Conservation (phyloP, 1,140 invertebrate species). For the Drosophila yakuba region DNA sequence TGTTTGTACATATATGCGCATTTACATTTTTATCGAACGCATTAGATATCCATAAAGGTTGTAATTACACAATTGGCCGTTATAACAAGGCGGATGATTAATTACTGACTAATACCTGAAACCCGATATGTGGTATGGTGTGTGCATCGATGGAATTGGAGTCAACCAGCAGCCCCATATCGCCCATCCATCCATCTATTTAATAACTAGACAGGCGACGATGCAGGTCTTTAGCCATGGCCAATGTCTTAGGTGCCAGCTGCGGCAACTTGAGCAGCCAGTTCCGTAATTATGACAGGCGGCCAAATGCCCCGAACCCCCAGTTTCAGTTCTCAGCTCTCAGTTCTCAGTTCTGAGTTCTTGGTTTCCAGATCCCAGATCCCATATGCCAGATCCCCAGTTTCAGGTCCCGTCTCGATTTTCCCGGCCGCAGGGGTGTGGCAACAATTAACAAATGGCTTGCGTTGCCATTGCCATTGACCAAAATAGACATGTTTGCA, state of each 20-base stretch:
- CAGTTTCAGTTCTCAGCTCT: not conserved
- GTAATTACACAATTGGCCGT: slow-evolving; percentile 59
- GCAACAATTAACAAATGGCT: slow-evolving; percentile 66
- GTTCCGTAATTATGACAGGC: slow-evolving; percentile 67
- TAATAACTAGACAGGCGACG: slow-evolving; percentile 40
- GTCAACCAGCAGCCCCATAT: slow-evolving; percentile 10
- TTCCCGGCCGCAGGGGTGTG: slow-evolving; percentile 36
- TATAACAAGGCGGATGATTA: slow-evolving; percentile 65
- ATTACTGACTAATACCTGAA: slow-evolving; percentile 70
- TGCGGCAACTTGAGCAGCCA: slow-evolving; percentile 57
- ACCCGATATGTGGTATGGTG: slow-evolving; percentile 50
- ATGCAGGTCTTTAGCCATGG: slow-evolving; percentile 26
- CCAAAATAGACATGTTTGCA: slow-evolving; percentile 56
- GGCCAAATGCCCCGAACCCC: slow-evolving; percentile 23
- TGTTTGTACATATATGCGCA: slow-evolving; percentile 24
- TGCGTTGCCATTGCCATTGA: slow-evolving; percentile 33
- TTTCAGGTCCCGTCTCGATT: slow-evolving; percentile 22
- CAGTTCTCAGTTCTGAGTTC: not conserved
- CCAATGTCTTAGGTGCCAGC: slow-evolving; percentile 33
- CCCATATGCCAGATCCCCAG: slow-evolving; percentile 10
- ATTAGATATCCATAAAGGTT: slow-evolving; percentile 55
- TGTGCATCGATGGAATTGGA: slow-evolving; percentile 6
- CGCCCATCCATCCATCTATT: slow-evolving; percentile 19
- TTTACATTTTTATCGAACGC: slow-evolving; percentile 67
- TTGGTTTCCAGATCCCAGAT: slow-evolving; percentile 10